Evolutionary conservation across 2,888 invertebrate genomes (phyloP).

Genomic region (Morpho helenor): DNA sequence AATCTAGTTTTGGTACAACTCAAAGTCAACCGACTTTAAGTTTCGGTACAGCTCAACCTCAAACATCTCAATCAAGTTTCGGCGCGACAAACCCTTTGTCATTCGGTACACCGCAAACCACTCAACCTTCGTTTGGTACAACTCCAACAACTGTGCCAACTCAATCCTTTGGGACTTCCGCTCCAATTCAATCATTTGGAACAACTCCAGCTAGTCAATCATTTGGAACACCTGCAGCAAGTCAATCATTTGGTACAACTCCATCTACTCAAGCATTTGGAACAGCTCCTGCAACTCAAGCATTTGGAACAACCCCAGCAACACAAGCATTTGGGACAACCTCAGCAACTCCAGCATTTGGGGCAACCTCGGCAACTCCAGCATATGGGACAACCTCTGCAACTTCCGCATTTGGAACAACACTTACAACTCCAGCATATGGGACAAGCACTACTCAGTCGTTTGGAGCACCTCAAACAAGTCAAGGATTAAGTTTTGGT

Average conservation of each 20-base stretch:
- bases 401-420: slow-evolving; percentile 25
- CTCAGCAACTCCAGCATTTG: slow-evolving; percentile 9
- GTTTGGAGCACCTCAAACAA: slow-evolving; percentile 27
- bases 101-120: slow-evolving; percentile 20
- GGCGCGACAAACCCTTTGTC: slow-evolving; percentile 26
- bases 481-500: slow-evolving; percentile 25
- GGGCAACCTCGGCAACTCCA: background rate
- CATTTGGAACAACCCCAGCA: slow-evolving; percentile 1
- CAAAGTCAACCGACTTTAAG: slow-evolving; percentile 22
- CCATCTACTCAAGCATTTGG: slow-evolving; percentile 1
- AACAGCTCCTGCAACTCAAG: slow-evolving; percentile 2
- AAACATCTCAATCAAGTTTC: slow-evolving; percentile 13
- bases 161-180: background rate
- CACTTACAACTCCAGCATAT: slow-evolving; percentile 25
- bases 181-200: background rate
- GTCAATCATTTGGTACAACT: background rate
- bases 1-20: slow-evolving; percentile 26
- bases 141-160: slow-evolving; percentile 2
- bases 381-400: slow-evolving; percentile 3
- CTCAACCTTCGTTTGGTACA: slow-evolving; percentile 25
- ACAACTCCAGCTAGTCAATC: slow-evolving; percentile 2
- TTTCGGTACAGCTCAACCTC: slow-evolving; percentile 19
- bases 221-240: background rate
- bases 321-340: slow-evolving; percentile 4
- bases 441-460: slow-evolving; percentile 17